A percentile compares a stretch with the other conserved stretches of the same genome.
phyloP scores from a whole-genome alignment of 1,140 invertebrate genomes.

The Rhyzopertha dominica region DNA sequence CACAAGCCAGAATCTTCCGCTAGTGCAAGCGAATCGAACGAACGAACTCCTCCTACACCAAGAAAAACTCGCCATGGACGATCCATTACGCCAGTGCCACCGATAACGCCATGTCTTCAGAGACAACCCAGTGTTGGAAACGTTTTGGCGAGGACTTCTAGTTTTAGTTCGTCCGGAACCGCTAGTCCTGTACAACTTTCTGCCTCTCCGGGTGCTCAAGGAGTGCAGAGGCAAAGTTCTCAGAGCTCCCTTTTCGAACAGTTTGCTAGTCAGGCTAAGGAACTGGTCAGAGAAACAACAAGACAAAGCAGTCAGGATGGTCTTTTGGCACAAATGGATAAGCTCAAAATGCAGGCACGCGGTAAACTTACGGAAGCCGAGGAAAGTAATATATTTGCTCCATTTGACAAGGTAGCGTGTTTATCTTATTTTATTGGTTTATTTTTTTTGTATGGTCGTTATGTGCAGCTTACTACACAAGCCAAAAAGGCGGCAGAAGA shows the following conservation, averaged over 20 bases:
- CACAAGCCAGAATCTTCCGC: constrained; percentile 46
- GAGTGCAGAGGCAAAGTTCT: constrained; percentile 65
- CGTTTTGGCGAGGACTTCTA: constrained; percentile 58
- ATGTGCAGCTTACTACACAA: constrained; percentile 68
- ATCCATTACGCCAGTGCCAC: constrained; percentile 38
- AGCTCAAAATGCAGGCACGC: constrained; percentile 63
- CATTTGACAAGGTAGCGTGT: constrained; percentile 63
- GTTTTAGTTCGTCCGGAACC: constrained; percentile 54
- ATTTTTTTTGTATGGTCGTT: constrained; percentile 2
- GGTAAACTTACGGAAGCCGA: constrained; percentile 63
- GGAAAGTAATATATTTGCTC: constrained; percentile 64
- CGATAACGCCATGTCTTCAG: constrained; percentile 51
- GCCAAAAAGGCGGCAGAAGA: constrained; percentile 85
- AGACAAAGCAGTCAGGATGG: constrained; percentile 85
- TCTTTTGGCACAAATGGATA: constrained; percentile 83
- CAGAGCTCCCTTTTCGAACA: constrained; percentile 80
- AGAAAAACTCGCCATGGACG: constrained; percentile 35
- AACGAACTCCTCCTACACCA: constrained; percentile 45
- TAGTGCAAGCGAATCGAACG: constrained; percentile 42
- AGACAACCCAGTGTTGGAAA: constrained; percentile 61
- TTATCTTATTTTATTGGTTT: constrained; percentile 6
- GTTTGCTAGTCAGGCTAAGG: constrained; percentile 79
- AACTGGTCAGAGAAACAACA: constrained; percentile 76
- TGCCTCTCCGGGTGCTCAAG: constrained; percentile 41
- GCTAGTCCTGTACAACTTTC: constrained; percentile 40